Percentiles rank a stretch among this genome's conserved stretches.
phyloP scores from a whole-genome alignment of 2,113 vertebrate genomes.

The Epinephelus fuscoguttatus region DNA sequence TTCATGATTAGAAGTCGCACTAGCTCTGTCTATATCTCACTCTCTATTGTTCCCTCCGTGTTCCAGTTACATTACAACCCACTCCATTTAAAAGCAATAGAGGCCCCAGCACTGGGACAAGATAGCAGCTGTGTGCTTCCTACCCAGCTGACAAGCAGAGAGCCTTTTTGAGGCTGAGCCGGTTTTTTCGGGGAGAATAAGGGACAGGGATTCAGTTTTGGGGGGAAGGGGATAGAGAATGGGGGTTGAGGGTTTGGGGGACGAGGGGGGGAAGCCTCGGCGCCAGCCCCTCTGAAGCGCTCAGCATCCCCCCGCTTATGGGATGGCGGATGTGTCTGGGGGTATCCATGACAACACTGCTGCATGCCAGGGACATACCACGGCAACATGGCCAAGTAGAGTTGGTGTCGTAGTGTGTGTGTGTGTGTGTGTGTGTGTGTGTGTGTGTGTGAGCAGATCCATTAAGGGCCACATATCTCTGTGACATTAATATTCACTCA shows the following conservation, averaged over 20 bases:
- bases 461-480: constrained; percentile 65
- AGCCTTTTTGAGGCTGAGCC: constrained; percentile 48
- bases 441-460: constrained; percentile 54
- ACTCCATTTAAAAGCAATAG: constrained; percentile 19
- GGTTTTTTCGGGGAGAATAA: constrained; percentile 64
- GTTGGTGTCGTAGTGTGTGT: constrained; percentile 35
- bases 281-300: constrained; percentile 81
- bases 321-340: constrained; percentile 84
- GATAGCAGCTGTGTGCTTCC: constrained; percentile 28
- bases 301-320: constrained; percentile 84
- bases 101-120: constrained; percentile 13
- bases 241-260: constrained; percentile 47
- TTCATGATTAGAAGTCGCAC: constrained; percentile 4
- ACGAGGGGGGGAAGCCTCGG: constrained; percentile 40
- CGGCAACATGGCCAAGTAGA: constrained; percentile 74
- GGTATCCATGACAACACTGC: constrained; percentile 90
- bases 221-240: constrained; percentile 68
- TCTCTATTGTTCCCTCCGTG: constrained; percentile 24
- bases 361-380: constrained; percentile 78
- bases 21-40: constrained; percentile 7
- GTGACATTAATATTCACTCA: constrained; percentile 75
- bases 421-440: constrained; percentile 45
- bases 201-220: constrained; percentile 63
- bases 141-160: constrained; percentile 42
- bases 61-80: constrained; percentile 15